Conservation (phyloP, 2,113 vertebrate genomes). For the Laticauda laticaudata region DNA sequence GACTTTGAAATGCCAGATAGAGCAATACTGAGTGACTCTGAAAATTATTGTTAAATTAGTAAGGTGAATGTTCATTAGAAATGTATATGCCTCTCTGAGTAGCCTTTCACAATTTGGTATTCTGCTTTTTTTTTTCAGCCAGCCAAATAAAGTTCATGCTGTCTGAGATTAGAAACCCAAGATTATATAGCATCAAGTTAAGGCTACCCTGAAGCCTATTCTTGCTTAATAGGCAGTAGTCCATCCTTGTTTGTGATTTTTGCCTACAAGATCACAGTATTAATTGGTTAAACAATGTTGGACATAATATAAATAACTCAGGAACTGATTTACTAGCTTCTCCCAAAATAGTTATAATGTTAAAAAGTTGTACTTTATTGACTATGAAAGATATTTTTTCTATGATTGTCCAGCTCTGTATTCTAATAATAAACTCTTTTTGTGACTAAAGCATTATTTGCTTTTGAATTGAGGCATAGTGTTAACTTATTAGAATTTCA, state of each 20-base stretch:
- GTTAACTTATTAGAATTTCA: conserved; percentile 65
- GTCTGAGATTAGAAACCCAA: neutral
- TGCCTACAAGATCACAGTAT: conserved; percentile 24
- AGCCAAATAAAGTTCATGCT: neutral
- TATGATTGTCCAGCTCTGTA: conserved; percentile 8
- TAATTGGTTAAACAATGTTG: conserved; percentile 34
- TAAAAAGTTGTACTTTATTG: conserved; percentile 41
- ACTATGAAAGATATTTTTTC: conserved; percentile 31
- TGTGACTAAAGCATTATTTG: conserved; percentile 43
- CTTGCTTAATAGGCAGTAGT: conserved; percentile 7
- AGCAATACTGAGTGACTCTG: conserved; percentile 38
- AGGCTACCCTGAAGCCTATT: conserved; percentile 18
- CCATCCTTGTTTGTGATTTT: conserved; percentile 25
- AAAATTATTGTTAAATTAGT: conserved; percentile 44
- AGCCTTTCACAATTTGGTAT: neutral
- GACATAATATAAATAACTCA: conserved; percentile 64
- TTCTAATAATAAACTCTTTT: conserved; percentile 36
- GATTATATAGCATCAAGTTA: neutral
- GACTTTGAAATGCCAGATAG: conserved; percentile 50
- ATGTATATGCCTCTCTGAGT: conserved; percentile 44
- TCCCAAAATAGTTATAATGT: conserved; percentile 49
- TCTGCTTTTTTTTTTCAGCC: neutral
- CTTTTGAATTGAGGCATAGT: conserved; percentile 54
- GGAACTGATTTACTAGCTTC: conserved; percentile 67
- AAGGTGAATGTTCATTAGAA: conserved; percentile 33